Evolutionary conservation across 2,888 invertebrate genomes (phyloP), one percentile per base, ranked within the genome.

Genomic region (Drosophila algonquin): DNA sequence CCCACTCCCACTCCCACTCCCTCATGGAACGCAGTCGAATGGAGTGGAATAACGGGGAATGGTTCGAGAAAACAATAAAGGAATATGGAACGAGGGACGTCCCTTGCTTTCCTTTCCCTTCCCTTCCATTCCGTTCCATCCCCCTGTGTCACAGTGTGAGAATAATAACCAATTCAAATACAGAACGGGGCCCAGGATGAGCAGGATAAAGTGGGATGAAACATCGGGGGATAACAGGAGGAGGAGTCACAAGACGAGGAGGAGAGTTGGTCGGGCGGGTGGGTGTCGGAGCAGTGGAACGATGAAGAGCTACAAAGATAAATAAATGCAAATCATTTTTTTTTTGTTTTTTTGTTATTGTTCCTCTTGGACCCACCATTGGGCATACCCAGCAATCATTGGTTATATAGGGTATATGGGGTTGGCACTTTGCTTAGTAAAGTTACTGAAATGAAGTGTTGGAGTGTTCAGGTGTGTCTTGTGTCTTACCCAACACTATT

Each of bases 311-410:
- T 27, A 21, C 68, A 61, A 70, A 73, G 71, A 78, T 69, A 78
- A 84, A 81, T 83, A 87, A 84, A 87, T 84, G 87, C 85, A 81
- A 85, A 87, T 81, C 75, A 81, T 87, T 84, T 83, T 74, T 52
- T 61, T 59, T 61, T 56, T 54, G 46, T 74, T 52, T 61, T 59
- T 61, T 56, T 54, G 46, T 53, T 63, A 53, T 67, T 56, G 57
- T 68, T 51, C 50, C 35, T 30, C 50, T 45, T 46, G 45, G 50
- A 56, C 18, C 55, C 21, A 21, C 14, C 44, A 51, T 32, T 40
- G 16, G 21, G 18, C 16, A 24, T 45, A 67, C 50, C 67, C 65
- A 44, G 44, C 16, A 35, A 6, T 14, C 8, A 4, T 44, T 14
- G 10, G 3, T 4, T 9, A 1, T 0, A 14, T 24, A 24, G 24